Percentiles rank a stretch among this genome's conserved stretches.
phyloP scores from a whole-genome alignment of 2,888 invertebrate genomes.

The Pterostichus madidus region DNA sequence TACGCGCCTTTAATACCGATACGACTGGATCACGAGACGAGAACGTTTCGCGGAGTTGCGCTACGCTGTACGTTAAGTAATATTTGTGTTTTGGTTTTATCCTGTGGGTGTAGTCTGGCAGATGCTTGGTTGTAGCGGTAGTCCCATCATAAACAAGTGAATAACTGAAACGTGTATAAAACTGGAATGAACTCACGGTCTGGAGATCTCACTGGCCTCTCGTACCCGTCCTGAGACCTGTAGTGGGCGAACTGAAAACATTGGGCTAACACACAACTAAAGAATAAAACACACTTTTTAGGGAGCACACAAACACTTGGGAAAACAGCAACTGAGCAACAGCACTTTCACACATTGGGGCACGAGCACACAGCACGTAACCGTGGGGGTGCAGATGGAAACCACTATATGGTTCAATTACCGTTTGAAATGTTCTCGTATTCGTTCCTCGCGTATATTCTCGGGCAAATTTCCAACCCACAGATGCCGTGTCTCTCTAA shows the following conservation, averaged over 20 bases:
- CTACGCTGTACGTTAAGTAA: not conserved
- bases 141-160: slow-evolving; percentile 30
- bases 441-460: slow-evolving; percentile 98
- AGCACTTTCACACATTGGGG: slow-evolving; percentile 56
- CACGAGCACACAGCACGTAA: slow-evolving; percentile 57
- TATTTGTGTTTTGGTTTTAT: slow-evolving; percentile 38
- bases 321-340: slow-evolving; percentile 47
- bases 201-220: slow-evolving; percentile 50
- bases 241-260: slow-evolving; percentile 63
- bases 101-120: slow-evolving; percentile 52
- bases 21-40: slow-evolving; percentile 38
- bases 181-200: slow-evolving; percentile 66
- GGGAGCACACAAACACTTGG: slow-evolving; percentile 51
- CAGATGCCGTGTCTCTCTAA: slow-evolving; percentile 99
- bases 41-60: slow-evolving; percentile 12
- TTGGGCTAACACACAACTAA: slow-evolving; percentile 64
- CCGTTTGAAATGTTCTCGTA: slow-evolving; percentile 99
- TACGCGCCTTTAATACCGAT: slow-evolving; percentile 44
- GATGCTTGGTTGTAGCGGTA: not conserved
- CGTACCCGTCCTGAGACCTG: slow-evolving; percentile 20
- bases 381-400: slow-evolving; percentile 59
- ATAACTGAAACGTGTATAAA: slow-evolving; percentile 52
- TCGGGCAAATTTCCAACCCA: slow-evolving; percentile 99
- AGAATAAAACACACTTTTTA: slow-evolving; percentile 56
- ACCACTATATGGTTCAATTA: slow-evolving; percentile 77